Evolutionary conservation across 2,113 vertebrate species (phyloP), one percentile per base, ranked within the genome.

Genomic region (Ranitomeya variabilis): DNA sequence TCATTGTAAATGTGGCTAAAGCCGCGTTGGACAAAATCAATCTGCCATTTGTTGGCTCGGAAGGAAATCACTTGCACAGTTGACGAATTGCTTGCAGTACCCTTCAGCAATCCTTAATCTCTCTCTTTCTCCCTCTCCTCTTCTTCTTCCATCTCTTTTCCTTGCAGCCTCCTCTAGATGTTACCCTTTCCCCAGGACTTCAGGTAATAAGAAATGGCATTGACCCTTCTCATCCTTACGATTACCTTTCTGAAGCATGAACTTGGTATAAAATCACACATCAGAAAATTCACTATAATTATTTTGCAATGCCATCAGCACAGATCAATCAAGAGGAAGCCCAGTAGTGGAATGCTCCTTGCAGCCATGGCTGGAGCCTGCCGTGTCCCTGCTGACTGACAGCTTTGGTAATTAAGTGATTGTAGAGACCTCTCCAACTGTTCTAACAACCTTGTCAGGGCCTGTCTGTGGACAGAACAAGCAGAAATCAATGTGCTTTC

Each of bases 331-430:
- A 98, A 93, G 92, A 91, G 92, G 91, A 93, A 96, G 96, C 93
- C 95, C 94, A 95, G 95, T 95, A 94, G 95, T 95, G 97, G 96
- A 98, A 96, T 94, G 96, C 96, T 94, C 92, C 95, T 96, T 92
- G 94, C 95, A 96, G 96, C 96, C 96, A 93, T 90, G 94, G 90
- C 93, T 91, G 94, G 94, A 92, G 93, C 94, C 94, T 94, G 95
- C 92, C 92, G 95, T 94, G 94, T 95, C 95, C 95, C 91, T 91
- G 91, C 94, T 99, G 97, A 99, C 95, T 98, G 98, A 99, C 97
- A 99, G 98, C 95, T 97, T 96, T 95, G 97, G 96, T 99, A 97
- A 99, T 99, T 98, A 98, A 97, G 97, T 95, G 96, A 96, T 97
- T 97, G 97, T 97, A 97, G 94, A 96, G 96, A 96, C 96, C 96